A percentile compares a stretch with the other conserved stretches of the same genome.
These are phyloP conservation scores for Ptychobarbus kaznakovi DNA, from an alignment of 2,797 vertebrate species.

Conservation along the genomic window DNA sequence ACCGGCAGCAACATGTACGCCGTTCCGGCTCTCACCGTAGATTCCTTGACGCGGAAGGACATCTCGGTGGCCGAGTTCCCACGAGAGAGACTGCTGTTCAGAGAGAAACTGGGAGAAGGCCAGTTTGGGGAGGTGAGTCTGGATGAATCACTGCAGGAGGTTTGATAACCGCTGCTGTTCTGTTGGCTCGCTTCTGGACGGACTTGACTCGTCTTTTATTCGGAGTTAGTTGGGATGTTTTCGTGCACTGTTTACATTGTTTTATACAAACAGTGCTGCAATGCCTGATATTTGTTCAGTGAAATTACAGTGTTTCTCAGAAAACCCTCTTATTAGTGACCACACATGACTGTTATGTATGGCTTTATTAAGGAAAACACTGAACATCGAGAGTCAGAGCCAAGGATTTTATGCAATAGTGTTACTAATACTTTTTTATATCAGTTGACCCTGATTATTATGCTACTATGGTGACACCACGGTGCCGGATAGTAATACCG, in stretches of 20 bases:
- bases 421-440: background rate
- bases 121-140: slow-evolving; percentile 85
- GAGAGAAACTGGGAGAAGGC: slow-evolving; percentile 93
- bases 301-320: slow-evolving; percentile 14
- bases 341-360: background rate
- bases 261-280: slow-evolving; percentile 11
- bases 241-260: background rate
- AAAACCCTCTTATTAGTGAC: background rate
- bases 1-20: slow-evolving; percentile 93
- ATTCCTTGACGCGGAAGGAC: slow-evolving; percentile 89
- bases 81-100: slow-evolving; percentile 84
- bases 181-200: background rate
- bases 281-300: background rate
- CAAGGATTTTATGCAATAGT: background rate
- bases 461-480: background rate
- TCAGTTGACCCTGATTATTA: background rate
- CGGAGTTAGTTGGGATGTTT: background rate
- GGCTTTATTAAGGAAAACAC: slow-evolving; percentile 2
- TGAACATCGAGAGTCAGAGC: background rate
- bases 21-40: slow-evolving; percentile 87
- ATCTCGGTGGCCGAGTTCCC: slow-evolving; percentile 90
- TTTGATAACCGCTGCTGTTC: background rate
- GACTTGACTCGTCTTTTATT: background rate
- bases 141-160: background rate
- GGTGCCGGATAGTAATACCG: background rate